Conservation (phyloP, 2,797 vertebrate species). For the Malacoraja senta region DNA sequence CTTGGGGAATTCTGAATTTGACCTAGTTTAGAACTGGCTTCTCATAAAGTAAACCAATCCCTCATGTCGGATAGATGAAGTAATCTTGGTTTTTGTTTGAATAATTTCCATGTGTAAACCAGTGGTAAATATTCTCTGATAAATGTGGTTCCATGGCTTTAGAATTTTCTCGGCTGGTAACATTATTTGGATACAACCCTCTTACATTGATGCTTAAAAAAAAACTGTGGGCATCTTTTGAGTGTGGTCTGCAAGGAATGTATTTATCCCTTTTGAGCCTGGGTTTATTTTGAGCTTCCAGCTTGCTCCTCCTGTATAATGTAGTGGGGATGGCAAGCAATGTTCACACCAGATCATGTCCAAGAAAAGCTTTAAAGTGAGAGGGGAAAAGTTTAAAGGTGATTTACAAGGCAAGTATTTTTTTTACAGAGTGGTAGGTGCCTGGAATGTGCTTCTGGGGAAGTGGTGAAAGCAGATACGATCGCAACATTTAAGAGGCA, state of each 20-base stretch:
- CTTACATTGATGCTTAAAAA: not conserved
- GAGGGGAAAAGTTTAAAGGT: no score
- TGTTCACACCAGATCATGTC: no score
- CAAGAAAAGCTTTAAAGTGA: no score
- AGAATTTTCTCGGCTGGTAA: not conserved
- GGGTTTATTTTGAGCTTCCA: not conserved
- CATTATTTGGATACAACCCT: not conserved
- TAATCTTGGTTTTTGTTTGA: not conserved
- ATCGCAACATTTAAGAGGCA: no score
- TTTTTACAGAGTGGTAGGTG: no score
- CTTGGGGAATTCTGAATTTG: not conserved
- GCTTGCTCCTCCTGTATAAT: not conserved
- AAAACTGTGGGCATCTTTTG: not conserved
- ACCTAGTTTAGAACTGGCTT: conserved; percentile 12
- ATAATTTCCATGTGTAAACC: not conserved
- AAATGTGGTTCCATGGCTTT: not conserved
- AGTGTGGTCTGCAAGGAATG: not conserved
- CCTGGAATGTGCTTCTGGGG: no score
- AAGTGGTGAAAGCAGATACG: no score
- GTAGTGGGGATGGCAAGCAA: no score
- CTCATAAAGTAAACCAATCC: not conserved
- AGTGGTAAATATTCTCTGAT: not conserved
- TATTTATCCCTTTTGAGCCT: not conserved
- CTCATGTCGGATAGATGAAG: not conserved
- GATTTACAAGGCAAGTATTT: no score